Evolutionary conservation across 2,888 invertebrate species (phyloP), one percentile per base, ranked within the genome.

Genomic region (Unio delphinus): DNA sequence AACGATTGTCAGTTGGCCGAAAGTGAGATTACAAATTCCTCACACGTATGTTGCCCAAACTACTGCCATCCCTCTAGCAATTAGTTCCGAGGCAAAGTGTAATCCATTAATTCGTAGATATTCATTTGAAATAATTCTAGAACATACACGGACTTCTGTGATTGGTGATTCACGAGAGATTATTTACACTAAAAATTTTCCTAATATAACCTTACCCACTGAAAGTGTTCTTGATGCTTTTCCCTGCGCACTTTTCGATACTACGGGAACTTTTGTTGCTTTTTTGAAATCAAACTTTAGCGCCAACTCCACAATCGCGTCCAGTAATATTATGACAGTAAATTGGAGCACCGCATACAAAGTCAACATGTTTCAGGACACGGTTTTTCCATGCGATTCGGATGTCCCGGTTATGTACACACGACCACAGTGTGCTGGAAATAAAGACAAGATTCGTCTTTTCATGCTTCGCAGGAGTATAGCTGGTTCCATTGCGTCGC

Each of bases 211-310:
- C 15, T 45, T 45, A 45, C 15, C 45, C 15, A 70, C 69, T 15
- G 64, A 26, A 5, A 73, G 72, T n/a, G 57, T 69, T 34, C 68
- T 61, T 20, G 56, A 73, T 23, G 70, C 75, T 23, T 83, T 83
- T 57, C 70, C 78, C 8, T 87, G 87, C 73, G 64, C 77, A 58
- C 69, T 79, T 34, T 84, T 86, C 67, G 85, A 86, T 69, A 73
- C 82, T n/a, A 80, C 83, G 26, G 87, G 87, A 54, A 73, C 75
- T 17, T 87, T 86, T 70, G 84, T 82, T 61, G 84, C 78, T 0
- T 74, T 81, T 30, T 74, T 88, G 15, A 72, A 73, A 55, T 86
- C 86, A n/a, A 79, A 78, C 45, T 75, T 67, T 15, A 78, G 79
- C 64, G 70, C 76, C 23, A 73, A 72, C 55, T 74, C 78, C 8